Evolutionary conservation across 2,797 vertebrate genomes (phyloP).

Genomic region (Cossypha niveicapilla): DNA sequence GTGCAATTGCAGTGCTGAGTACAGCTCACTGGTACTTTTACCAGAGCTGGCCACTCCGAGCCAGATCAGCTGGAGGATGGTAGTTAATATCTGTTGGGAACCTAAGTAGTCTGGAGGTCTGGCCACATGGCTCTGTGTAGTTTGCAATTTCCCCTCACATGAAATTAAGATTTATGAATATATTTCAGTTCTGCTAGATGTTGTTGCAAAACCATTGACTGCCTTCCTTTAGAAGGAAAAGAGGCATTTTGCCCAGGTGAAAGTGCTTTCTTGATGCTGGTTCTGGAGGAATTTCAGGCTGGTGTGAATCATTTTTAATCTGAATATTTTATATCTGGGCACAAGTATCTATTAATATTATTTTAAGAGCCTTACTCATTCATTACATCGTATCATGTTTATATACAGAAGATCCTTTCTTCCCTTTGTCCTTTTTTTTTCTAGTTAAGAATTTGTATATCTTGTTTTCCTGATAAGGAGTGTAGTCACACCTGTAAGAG

Average conservation of each 20-base stretch:
- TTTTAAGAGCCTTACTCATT: neutral
- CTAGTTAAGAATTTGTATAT: neutral
- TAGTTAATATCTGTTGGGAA: neutral
- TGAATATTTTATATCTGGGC: neutral
- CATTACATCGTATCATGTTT: neutral
- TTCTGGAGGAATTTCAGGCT: neutral
- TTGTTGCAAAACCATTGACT: neutral
- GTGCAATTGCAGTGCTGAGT: neutral
- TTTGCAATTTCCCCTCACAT: neutral
- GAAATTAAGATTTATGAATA: neutral
- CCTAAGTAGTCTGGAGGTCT: neutral
- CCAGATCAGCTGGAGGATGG: neutral
- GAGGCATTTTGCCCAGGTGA: neutral
- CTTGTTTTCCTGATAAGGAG: neutral
- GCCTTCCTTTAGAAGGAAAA: neutral
- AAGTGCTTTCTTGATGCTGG: neutral
- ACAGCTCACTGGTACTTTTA: neutral
- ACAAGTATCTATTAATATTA: neutral
- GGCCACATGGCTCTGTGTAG: neutral
- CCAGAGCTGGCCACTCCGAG: neutral
- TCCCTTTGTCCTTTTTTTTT: neutral
- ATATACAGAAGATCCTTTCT: neutral
- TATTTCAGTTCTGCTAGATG: neutral
- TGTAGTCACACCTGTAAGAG: neutral
- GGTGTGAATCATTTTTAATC: neutral